phyloP scores from a whole-genome alignment of 37 sponge, comb jelly and placozoan species.

The Hexactinellida sp. region DNA sequence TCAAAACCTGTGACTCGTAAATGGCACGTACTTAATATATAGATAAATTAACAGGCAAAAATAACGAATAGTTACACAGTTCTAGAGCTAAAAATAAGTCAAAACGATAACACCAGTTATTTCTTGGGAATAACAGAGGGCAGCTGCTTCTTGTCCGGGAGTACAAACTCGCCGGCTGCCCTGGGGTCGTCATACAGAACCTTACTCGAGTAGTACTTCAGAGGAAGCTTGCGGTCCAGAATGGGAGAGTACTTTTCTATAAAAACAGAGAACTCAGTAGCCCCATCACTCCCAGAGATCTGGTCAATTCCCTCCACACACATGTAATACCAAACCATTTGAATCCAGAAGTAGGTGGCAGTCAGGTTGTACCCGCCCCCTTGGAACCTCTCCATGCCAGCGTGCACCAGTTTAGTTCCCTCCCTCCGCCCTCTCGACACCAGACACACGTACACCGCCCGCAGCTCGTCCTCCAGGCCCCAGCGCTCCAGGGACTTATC shows the following conservation, averaged over 20 bases:
- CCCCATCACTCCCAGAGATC: background rate
- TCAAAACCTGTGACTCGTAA: too few relatives aligned
- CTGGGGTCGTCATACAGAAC: background rate
- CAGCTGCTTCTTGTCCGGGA: conserved; percentile 9
- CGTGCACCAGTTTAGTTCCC: background rate
- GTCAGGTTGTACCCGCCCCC: conserved; percentile 5
- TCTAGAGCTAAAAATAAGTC: too few relatives aligned
- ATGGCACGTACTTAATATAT: too few relatives aligned
- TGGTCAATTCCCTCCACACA: background rate
- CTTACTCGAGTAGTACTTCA: background rate
- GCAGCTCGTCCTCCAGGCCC: background rate
- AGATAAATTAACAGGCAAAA: too few relatives aligned
- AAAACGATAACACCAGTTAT: background rate
- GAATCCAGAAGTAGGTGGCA: conserved; percentile 19
- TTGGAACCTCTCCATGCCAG: conserved; percentile 14
- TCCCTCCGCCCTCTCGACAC: background rate
- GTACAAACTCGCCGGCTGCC: background rate
- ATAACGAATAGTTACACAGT: too few relatives aligned
- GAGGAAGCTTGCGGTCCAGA: conserved; percentile 4
- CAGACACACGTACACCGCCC: background rate
- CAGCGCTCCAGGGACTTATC: background rate
- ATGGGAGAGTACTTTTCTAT: background rate
- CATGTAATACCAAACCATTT: conserved; percentile 21
- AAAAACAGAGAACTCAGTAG: background rate
- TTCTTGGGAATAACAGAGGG: background rate